Conservation (phyloP, 2,888 invertebrate genomes). For the Halictus ligatus region DNA sequence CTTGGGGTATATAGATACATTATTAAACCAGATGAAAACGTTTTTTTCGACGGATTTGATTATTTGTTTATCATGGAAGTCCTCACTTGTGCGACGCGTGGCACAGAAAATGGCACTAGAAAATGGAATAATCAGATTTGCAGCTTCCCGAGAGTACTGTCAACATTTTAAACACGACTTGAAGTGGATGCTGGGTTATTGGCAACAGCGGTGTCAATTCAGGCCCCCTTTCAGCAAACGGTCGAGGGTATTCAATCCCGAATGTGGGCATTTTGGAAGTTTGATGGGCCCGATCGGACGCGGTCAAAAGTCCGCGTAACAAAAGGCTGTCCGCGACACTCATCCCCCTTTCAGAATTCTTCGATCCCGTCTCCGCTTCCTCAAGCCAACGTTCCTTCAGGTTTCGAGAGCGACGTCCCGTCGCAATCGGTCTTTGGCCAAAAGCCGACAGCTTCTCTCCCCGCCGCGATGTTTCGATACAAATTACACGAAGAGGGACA, state of each 20-base stretch:
- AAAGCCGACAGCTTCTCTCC: slow-evolving; percentile 76
- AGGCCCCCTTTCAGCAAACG: background rate
- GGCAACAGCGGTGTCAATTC: background rate
- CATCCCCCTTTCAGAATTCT: slow-evolving; percentile 67
- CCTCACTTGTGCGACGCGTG: too few relatives aligned
- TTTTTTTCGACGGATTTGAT: too few relatives aligned
- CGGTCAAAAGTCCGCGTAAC: slow-evolving; percentile 28
- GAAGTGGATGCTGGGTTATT: too few relatives aligned
- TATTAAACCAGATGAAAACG: too few relatives aligned
- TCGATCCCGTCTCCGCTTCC: slow-evolving; percentile 56
- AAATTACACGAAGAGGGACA: slow-evolving; percentile 82
- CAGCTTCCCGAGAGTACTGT: too few relatives aligned
- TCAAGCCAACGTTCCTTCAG: slow-evolving; percentile 71
- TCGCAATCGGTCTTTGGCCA: slow-evolving; percentile 78
- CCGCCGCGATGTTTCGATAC: slow-evolving; percentile 81
- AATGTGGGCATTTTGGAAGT: background rate
- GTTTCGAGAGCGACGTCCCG: slow-evolving; percentile 60
- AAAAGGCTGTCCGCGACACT: slow-evolving; percentile 39
- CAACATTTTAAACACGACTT: too few relatives aligned
- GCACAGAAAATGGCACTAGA: too few relatives aligned
- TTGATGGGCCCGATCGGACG: background rate
- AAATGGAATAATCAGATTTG: too few relatives aligned
- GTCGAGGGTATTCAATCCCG: background rate
- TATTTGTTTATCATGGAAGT: too few relatives aligned
- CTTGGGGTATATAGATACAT: too few relatives aligned